Base-by-base conservation (phyloP, 2,797 vertebrate genomes). In the Micrastur ruficollis region DNA sequence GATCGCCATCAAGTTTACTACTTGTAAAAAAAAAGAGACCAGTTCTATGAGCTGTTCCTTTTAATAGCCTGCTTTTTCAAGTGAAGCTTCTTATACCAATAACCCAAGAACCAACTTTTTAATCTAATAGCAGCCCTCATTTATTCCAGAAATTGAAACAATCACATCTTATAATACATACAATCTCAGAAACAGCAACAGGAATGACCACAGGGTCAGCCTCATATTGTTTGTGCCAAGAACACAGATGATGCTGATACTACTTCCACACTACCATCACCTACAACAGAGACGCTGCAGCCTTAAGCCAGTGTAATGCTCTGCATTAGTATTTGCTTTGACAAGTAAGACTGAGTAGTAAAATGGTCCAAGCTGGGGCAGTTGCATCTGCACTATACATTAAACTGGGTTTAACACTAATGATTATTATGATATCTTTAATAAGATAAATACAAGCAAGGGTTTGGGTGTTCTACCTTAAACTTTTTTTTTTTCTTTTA, bases 91-190 rank as follows among this genome's bases (percentile, higher is more conserved):
- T 67, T 52, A 58, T 7, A 25, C 13, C 47, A 61, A 21, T 22
- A 62, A 25, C 8, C 32, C 3, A 8, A 19, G 20, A 66, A 16
- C 22, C 52, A 70, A 20, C 14, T 47, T 55, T 34, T 63, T 14
- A 47, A 52, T 38, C 18, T 23, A 68, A 26, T 3, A 19, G 72
- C 44, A 79, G 52, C 44, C 62, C 31, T 72, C 61, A 12, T 44
- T n/a, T 55, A 46, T n/a, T 42, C 50, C 56, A 49, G 34, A 47
- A 46, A 40, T n/a, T 5, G 38, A 50, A 82, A 66, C 31, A 32
- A 42, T 38, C 2, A 0, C 5, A 4, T 22, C 40, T 66, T 23
- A 12, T 18, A 55, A 34, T 12, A 26, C 2, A 3, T 9, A 58
- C 34, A 62, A 21, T 12, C 29, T 29, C 21, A 49, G 15, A 31